Evolutionary conservation across 2,797 vertebrate genomes (phyloP), one percentile per base, ranked within the genome.

Genomic region (Poecilia picta): DNA sequence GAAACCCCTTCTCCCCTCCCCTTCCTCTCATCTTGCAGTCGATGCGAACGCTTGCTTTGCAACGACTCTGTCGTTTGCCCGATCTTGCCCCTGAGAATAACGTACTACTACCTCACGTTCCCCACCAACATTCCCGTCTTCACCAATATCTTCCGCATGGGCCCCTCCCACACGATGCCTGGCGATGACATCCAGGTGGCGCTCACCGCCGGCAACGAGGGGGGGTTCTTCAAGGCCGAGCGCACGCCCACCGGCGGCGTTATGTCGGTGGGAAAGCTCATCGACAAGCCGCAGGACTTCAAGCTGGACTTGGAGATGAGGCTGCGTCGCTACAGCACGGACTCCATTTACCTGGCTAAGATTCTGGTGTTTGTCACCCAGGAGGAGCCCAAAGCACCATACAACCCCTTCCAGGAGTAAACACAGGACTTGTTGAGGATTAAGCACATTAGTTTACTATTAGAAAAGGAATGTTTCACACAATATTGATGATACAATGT

Each of bases 21-120:
- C 85, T 77, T 72, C 68, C 41, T 51, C 78, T 87, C 62, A 49
- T 77, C 74, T 97, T 97, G 95, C 98, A 99, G 98, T 96, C 97
- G 97, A 97, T 99, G 98, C 59, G 98, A 99, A 94, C 98, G 98
- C 96, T 98, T 99, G 97, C 96, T 97, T 97, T 99, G 98, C 96
- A 96, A 97, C 97, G 97, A 97, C 90, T 96, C 95, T 97, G 90
- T 93, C 87, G 97, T 98, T 94, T 99, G 98, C 96, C 97, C 96
- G 96, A 93, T 94, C 95, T 96, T 97, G 96, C 98, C 98, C 91
- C 90, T 98, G 97, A 97, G 98, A 97, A 98, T 99, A 97, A 98
- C 97, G 95, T 96, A 97, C 97, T 98, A 99, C 96, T 95, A 97
- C 94, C 97, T 99, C 96, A 98, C 97, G 95, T 98, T 99, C 95